Conservation (phyloP, 2,113 vertebrate species). For the Centrocercus urophasianus region DNA sequence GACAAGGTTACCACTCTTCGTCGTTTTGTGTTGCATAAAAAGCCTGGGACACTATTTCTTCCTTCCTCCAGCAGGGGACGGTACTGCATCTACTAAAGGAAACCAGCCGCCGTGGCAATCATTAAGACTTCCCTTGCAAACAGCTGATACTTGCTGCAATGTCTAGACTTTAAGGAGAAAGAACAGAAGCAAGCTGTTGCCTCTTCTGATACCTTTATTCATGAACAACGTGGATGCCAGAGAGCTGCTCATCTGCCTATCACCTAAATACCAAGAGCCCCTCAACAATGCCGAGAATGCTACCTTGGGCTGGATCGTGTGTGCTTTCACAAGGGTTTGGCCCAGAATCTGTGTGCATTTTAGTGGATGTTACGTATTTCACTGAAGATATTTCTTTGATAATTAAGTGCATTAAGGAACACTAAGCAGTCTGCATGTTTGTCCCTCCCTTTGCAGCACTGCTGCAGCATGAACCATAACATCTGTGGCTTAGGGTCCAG, state of each 20-base stretch:
- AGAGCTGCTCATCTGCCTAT: not conserved
- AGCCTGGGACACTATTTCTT: not conserved
- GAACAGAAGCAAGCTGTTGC: not conserved
- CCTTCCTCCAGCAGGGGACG: constrained; percentile 74
- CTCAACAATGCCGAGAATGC: not conserved
- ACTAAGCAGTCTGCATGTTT: too few relatives aligned
- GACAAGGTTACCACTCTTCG: not conserved
- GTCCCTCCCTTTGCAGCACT: not conserved
- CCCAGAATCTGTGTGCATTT: not conserved
- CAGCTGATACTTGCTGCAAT: not conserved
- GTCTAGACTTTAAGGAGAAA: not conserved
- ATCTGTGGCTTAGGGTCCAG: not conserved
- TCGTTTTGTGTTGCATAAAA: not conserved
- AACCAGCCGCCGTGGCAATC: not conserved
- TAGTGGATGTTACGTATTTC: not conserved
- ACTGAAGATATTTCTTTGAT: not conserved
- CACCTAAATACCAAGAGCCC: not conserved
- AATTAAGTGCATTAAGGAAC: not conserved
- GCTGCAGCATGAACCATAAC: not conserved
- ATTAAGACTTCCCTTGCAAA: not conserved
- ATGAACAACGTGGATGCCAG: not conserved
- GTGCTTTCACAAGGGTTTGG: not conserved
- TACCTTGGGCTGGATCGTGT: not conserved
- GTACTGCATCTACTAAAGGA: constrained; percentile 45
- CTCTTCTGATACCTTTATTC: not conserved